Base-by-base conservation (phyloP, 2,888 invertebrate species). In the Sminthurides aquaticus region DNA sequence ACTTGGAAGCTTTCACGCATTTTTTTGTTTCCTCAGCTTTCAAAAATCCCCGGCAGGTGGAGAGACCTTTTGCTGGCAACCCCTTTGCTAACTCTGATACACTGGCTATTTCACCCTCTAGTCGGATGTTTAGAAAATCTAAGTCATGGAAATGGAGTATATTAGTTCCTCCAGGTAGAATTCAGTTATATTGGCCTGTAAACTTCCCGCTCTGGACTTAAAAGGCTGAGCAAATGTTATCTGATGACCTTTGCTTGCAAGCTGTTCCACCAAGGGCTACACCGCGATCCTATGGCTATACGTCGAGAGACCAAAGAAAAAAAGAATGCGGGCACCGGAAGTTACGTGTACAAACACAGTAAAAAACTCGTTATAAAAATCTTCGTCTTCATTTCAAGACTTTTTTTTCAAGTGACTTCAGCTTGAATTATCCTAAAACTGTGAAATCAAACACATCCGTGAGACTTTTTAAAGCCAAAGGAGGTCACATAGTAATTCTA, bases 161-260 rank as follows among this genome's bases (percentile, higher is more conserved):
- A 25, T 1, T 5, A 58, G 11, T 54, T 54, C 59, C 18, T 11
- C 3, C 1, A 63, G 66, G 27, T 48, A 67, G 63, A 67, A 67
- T 62, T 67, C 67, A 11, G 28, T 64, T 1, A 67, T 29, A 20
- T 62, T 62, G 1, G 69, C 64, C 62, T 69, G 60, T 2, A 64
- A 66, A 48, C 56, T 61, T 3, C 63, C 66, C 43, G 49, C 65
- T 49, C 69, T 69, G 49, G 66, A 66, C 15, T 11, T 3, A 49
- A 65, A 62, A 1, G 67, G 67, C 24, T 68, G 70, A 5, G 67
- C 57, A 57, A 71, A 71, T 18, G 71, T 68, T 1, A 71, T 66
- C 5, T 64, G 43, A 58, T 71, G 71, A 57, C 66, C 66, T 25
- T 63, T 66, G n/a, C 65, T 66, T 2, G 60, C 69, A 3, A 71